Conservation (phyloP, 2,797 vertebrate genomes). For the Hemibagrus guttatus region DNA sequence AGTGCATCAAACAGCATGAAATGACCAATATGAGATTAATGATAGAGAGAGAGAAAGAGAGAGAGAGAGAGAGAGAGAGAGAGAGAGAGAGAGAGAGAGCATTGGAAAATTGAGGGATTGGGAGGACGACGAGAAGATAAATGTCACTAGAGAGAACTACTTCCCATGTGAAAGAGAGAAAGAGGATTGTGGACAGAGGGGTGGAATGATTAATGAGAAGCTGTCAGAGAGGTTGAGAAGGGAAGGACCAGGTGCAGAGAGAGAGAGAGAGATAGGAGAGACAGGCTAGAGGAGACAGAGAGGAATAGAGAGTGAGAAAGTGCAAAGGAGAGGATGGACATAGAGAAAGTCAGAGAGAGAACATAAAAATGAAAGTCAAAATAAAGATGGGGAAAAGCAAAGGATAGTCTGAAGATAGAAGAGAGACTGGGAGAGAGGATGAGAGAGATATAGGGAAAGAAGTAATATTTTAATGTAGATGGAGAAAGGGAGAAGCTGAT, state of each 20-base stretch:
- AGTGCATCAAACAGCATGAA: neutral
- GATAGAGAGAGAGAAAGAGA: neutral
- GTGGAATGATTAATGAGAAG: slow-evolving; percentile 75
- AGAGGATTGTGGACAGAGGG: slow-evolving; percentile 49
- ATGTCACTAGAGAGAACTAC: slow-evolving; percentile 49
- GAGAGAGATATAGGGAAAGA: neutral
- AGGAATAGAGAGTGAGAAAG: neutral
- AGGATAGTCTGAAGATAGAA: neutral
- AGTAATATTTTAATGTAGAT: too few species aligned
- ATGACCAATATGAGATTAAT: neutral
- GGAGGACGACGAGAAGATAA: slow-evolving; percentile 49
- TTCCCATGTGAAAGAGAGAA: slow-evolving; percentile 48
- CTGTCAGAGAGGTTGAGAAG: slow-evolving; percentile 73
- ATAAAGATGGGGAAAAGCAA: neutral
- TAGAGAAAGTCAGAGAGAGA: neutral
- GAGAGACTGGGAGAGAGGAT: neutral
- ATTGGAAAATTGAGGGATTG: neutral
- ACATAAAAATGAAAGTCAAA: neutral
- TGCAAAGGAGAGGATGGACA: neutral
- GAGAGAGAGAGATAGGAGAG: slow-evolving; percentile 37
- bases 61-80: neutral
- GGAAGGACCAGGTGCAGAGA: slow-evolving; percentile 66
- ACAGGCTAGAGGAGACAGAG: slow-evolving; percentile 33
- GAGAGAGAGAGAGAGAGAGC: neutral
- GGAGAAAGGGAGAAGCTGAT: neutral